phyloP scores from a whole-genome alignment of 2,888 invertebrate species.

The Drosophila prostipennis region DNA sequence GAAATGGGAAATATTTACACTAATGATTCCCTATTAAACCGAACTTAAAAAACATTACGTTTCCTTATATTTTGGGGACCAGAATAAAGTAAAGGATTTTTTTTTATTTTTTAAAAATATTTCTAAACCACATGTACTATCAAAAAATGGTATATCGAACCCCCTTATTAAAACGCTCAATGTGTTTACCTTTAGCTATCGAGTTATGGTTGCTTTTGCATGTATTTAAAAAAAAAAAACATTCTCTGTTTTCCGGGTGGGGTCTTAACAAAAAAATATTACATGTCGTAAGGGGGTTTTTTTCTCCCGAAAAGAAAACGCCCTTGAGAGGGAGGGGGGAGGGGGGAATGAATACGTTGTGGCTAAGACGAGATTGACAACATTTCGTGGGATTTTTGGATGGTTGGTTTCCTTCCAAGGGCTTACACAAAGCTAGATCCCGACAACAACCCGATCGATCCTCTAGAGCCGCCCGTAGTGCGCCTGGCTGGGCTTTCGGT shows the following conservation, averaged over 20 bases:
- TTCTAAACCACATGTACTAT: no score
- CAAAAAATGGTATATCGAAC: no score
- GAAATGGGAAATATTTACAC: not conserved
- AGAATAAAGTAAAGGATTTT: no score
- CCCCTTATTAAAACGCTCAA: conserved; percentile 15
- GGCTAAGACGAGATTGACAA: conserved; percentile 17
- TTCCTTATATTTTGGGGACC: no score
- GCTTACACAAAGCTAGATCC: conserved; percentile 14
- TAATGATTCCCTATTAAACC: no score
- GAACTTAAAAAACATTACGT: no score
- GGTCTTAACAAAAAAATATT: conserved; percentile 38
- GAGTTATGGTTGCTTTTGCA: conserved; percentile 29
- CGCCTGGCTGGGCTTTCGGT: conserved; percentile 86
- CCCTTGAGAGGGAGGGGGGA: conserved; percentile 15
- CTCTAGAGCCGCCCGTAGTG: conserved; percentile 80
- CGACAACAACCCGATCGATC: not conserved
- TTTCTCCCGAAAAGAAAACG: conserved; percentile 7
- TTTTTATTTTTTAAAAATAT: not conserved
- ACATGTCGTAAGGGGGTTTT: conserved; percentile 15
- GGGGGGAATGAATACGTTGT: conserved; percentile 40
- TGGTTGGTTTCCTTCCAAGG: not conserved
- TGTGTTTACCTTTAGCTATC: conserved; percentile 27
- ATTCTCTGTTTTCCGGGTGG: conserved; percentile 31
- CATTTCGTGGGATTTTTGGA: not conserved
- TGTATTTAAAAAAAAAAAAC: conserved; percentile 42